Evolutionary conservation across 2,113 vertebrate species (phyloP), one percentile per base, ranked within the genome.

Genomic region (Todiramphus chloris): DNA sequence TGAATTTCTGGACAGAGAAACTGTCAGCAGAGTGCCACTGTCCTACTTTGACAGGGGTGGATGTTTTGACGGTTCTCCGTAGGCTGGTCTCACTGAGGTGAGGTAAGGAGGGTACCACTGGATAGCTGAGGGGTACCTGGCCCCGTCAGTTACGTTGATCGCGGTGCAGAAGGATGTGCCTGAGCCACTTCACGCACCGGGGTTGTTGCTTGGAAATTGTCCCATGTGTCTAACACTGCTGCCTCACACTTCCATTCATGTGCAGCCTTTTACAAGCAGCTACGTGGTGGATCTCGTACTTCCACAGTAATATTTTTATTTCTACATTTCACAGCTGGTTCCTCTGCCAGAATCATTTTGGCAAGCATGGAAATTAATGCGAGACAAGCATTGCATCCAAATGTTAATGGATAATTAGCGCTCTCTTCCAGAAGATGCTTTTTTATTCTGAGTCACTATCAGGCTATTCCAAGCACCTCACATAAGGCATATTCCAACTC

Each of bases 341-440:
- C 70, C 31, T 69, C 58, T 84, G 87, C 83, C 87, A 90, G 64
- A 93, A 84, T 83, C 30, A 55, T 95, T 95, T 92, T 97, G 96
- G 92, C 94, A 96, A 92, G 91, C 60, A 17, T 91, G 55, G 68
- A 96, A 92, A 93, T 96, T 89, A 94, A 70, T 74, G 69, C 0
- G 1, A 92, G 85, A 92, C 66, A 89, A 94, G 59, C 63, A 84
- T 11, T 84, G 55, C 69, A 89, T 97, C 87, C 89, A 96, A 95
- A 85, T 83, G 46, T 82, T 90, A 96, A 94, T 84, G 75, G 93
- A 94, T 96, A 87, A 97, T 97, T 95, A 97, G 75, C 43, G 89
- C 87, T 86, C 81, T 83, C 73, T 96, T 95, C 91, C 92, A 95
- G 80, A 92, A 88, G 59, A 50, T 9, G 27, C 44, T 83, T 88